These are phyloP conservation scores for Euwallacea fornicatus DNA, from an alignment of 1,140 invertebrate genomes.

Conservation along the genomic window DNA sequence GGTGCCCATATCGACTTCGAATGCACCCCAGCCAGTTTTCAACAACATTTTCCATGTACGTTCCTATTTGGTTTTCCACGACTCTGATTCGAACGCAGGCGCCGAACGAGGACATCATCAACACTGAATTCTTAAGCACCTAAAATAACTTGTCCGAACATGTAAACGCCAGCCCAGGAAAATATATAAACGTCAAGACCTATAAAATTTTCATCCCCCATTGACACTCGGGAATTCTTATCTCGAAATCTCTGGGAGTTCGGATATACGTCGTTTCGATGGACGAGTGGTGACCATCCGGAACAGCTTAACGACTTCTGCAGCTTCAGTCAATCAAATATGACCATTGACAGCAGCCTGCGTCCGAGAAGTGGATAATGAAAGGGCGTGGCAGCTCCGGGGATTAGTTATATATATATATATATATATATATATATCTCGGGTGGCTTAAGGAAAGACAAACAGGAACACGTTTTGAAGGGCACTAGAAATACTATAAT, in stretches of 20 bases:
- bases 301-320: slow-evolving; percentile 34
- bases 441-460: slow-evolving; percentile 1
- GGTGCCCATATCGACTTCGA: no score
- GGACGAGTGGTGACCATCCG: slow-evolving; percentile 30
- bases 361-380: slow-evolving; percentile 30
- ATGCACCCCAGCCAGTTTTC: no score
- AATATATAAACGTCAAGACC: slow-evolving; percentile 9
- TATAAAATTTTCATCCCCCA: slow-evolving; percentile 25
- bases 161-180: no score
- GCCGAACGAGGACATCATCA: no score
- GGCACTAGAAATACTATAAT: no score
- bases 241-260: slow-evolving; percentile 26
- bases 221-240: slow-evolving; percentile 19
- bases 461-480: neutral
- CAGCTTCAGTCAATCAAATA: slow-evolving; percentile 25
- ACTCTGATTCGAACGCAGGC: no score
- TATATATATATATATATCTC: no score
- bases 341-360: slow-evolving; percentile 31
- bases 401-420: slow-evolving; percentile 15
- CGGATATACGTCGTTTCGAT: slow-evolving; percentile 32
- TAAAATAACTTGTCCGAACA: no score
- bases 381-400: slow-evolving; percentile 13
- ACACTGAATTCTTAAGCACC: no score
- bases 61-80: no score
- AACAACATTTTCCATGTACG: no score